Percentiles rank a stretch among this genome's conserved stretches.
These are phyloP conservation scores for Maconellicoccus hirsutus DNA, from an alignment of 1,140 invertebrate species.

Conservation along the genomic window DNA sequence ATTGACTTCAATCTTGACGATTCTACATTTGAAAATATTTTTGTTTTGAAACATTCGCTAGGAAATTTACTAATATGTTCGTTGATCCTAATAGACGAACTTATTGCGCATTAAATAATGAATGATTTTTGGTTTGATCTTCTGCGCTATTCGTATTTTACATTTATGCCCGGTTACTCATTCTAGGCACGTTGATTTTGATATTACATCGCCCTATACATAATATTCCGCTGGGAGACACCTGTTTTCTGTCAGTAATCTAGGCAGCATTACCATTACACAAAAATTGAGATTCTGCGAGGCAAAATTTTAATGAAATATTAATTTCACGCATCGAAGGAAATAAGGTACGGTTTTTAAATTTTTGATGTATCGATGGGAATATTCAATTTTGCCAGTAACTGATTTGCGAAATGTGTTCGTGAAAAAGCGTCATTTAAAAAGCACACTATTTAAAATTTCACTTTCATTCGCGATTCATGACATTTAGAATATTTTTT, in stretches of 20 bases:
- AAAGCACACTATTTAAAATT: too few relatives aligned
- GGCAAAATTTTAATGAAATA: slow-evolving; percentile 1
- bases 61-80: too few relatives aligned
- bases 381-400: background rate
- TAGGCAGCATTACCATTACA: background rate
- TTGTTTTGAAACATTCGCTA: too few relatives aligned
- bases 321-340: slow-evolving; percentile 8
- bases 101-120: too few relatives aligned
- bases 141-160: too few relatives aligned
- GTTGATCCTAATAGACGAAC: too few relatives aligned
- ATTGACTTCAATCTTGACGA: too few relatives aligned
- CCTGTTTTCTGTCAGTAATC: background rate
- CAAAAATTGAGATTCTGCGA: background rate
- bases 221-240: background rate
- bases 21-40: too few relatives aligned
- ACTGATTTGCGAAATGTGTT: background rate
- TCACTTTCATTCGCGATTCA: too few relatives aligned
- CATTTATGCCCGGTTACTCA: background rate
- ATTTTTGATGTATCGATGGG: background rate
- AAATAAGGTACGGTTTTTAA: background rate
- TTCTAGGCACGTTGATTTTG: background rate
- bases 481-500: too few relatives aligned
- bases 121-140: too few relatives aligned
- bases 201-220: background rate
- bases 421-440: background rate